These are phyloP conservation scores for Acanthis flammea DNA, from an alignment of 2,797 vertebrate species.

Conservation along the genomic window DNA sequence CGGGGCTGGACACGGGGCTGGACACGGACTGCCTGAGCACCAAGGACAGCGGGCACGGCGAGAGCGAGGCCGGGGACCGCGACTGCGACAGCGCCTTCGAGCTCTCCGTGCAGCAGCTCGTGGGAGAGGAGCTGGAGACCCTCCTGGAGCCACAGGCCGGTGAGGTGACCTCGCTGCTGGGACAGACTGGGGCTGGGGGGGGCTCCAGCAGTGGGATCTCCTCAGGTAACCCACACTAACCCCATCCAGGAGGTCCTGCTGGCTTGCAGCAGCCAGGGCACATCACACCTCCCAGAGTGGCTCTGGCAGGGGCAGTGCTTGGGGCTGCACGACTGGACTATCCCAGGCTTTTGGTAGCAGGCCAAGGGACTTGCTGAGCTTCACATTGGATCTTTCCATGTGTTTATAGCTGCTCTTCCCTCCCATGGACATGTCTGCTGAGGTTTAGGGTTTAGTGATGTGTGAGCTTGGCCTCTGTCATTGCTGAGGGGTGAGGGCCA, in stretches of 20 bases:
- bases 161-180: conserved; percentile 18
- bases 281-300: accelerated
- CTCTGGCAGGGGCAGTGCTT: background rate
- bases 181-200: background rate
- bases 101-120: conserved; percentile 80
- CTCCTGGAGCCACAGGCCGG: conserved; percentile 81
- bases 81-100: conserved; percentile 84
- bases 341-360: background rate
- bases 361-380: background rate
- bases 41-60: conserved; percentile 87
- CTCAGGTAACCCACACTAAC: background rate
- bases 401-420: background rate
- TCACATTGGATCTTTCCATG: accelerated
- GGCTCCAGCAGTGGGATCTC: background rate
- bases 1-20: conserved; percentile 63
- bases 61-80: conserved; percentile 86
- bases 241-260: background rate
- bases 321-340: background rate
- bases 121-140: conserved; percentile 85
- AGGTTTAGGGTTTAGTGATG: background rate
- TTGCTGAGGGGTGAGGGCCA: background rate
- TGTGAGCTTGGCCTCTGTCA: background rate
- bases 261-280: background rate
- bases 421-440: background rate
- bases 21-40: conserved; percentile 85